Evolutionary conservation across 2,113 vertebrate genomes (phyloP).

Genomic region (Puffinus mauretanicus): DNA sequence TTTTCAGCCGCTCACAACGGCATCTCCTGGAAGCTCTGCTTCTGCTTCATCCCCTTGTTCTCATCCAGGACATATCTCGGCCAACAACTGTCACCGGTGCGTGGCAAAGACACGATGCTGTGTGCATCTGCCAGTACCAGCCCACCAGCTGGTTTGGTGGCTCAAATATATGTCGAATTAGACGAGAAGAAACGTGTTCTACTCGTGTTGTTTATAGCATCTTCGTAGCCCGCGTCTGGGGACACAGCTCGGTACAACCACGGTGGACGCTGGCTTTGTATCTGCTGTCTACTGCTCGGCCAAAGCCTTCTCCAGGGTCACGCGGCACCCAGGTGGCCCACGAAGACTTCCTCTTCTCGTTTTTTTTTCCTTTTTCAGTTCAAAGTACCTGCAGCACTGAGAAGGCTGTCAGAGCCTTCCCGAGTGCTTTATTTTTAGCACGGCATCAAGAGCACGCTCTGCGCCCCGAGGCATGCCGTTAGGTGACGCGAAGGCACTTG

Average conservation of each 20-base stretch:
- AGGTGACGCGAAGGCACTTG: neutral
- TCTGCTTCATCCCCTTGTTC: neutral
- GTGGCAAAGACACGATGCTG: accelerated
- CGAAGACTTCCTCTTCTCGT: neutral
- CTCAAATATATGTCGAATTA: accelerated
- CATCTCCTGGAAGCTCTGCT: neutral
- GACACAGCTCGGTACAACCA: accelerated
- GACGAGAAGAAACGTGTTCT: neutral
- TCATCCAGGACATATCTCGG: neutral
- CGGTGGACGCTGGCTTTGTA: neutral
- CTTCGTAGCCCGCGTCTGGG: accelerated
- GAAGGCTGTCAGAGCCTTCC: neutral
- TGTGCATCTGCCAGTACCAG: neutral
- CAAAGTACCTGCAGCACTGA: neutral
- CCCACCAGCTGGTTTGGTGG: neutral
- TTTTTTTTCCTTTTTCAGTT: neutral
- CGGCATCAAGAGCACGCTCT: neutral
- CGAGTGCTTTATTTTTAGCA: neutral
- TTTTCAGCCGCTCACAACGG: neutral
- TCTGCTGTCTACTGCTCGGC: neutral
- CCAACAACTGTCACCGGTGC: too few species aligned
- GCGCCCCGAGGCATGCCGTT: neutral
- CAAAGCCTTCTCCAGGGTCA: neutral
- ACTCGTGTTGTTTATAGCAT: accelerated
- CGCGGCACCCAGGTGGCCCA: neutral